Evolutionary conservation across 2,888 invertebrate species (phyloP).

Genomic region (Ryuthela nishihirai): DNA sequence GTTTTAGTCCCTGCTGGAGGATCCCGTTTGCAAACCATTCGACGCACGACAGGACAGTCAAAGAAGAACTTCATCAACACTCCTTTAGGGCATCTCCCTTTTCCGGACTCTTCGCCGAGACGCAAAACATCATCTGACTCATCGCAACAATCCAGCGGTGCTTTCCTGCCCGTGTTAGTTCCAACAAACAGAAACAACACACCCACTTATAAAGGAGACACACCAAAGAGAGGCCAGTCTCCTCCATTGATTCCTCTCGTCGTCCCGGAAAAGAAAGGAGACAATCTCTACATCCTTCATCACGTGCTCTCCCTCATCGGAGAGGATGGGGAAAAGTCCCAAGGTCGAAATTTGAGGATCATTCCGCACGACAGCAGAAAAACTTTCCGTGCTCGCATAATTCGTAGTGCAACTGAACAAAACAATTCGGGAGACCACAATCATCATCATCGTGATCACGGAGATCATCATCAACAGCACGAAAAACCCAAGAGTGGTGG

Average conservation of each 20-base stretch:
- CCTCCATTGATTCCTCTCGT: constrained; percentile 32
- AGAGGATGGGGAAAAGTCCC: no score
- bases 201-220: background rate
- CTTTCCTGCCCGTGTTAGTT: constrained; percentile 1
- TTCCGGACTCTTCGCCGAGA: background rate
- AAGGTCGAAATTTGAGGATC: no score
- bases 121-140: background rate
- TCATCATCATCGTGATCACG: no score
- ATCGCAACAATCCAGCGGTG: background rate
- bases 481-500: no score
- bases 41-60: background rate
- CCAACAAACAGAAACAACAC: background rate
- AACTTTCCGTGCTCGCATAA: no score
- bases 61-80: background rate
- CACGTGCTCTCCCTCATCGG: constrained; percentile 26
- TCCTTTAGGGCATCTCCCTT: background rate
- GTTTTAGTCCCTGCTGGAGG: constrained; percentile 3
- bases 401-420: no score
- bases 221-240: background rate
- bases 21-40: background rate
- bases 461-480: no score
- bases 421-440: no score
- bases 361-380: no score
- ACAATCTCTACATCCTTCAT: constrained; percentile 16
- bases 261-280: constrained; percentile 9